Conservation (phyloP, 2,888 invertebrate species). For the Sepiola atlantica region DNA sequence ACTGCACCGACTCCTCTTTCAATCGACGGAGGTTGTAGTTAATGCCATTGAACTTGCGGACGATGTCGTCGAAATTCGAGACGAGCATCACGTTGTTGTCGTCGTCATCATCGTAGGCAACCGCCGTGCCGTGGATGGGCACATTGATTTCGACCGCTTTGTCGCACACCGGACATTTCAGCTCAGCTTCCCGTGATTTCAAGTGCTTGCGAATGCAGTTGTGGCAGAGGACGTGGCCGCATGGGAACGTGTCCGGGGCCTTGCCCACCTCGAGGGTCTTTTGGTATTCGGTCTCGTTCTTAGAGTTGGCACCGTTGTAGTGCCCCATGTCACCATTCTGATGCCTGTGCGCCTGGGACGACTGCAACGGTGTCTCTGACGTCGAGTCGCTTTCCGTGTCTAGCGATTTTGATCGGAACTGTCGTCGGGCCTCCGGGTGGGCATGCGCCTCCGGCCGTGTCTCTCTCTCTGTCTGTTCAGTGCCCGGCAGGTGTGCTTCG, state of each 20-base stretch:
- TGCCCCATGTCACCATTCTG: conserved; percentile 46
- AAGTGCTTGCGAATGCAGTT: conserved; percentile 64
- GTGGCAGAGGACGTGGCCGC: conserved; percentile 69
- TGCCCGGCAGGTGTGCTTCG: background rate
- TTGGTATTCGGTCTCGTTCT: conserved; percentile 60
- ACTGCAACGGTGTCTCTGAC: conserved; percentile 37
- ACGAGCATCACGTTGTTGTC: conserved; percentile 61
- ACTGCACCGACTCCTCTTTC: conserved; percentile 65
- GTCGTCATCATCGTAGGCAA: conserved; percentile 48
- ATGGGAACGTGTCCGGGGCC: conserved; percentile 70
- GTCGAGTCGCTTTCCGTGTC: conserved; percentile 34
- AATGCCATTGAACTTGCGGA: conserved; percentile 65
- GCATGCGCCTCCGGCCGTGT: conserved; percentile 32
- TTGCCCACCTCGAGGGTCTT: conserved; percentile 63
- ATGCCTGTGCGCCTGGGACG: conserved; percentile 34
- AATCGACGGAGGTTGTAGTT: conserved; percentile 60
- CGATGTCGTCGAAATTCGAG: conserved; percentile 67
- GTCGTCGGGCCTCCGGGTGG: conserved; percentile 37
- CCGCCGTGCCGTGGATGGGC: conserved; percentile 41
- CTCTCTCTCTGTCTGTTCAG: conserved; percentile 34
- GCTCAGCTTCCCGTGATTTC: conserved; percentile 51
- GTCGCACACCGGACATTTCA: conserved; percentile 56
- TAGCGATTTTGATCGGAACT: conserved; percentile 11
- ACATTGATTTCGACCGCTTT: conserved; percentile 33
- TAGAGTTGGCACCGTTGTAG: conserved; percentile 44